A percentile compares a stretch with the other conserved stretches of the same genome.
Conservation (phyloP, 2,797 vertebrate genomes). For the Alouatta caraya region DNA sequence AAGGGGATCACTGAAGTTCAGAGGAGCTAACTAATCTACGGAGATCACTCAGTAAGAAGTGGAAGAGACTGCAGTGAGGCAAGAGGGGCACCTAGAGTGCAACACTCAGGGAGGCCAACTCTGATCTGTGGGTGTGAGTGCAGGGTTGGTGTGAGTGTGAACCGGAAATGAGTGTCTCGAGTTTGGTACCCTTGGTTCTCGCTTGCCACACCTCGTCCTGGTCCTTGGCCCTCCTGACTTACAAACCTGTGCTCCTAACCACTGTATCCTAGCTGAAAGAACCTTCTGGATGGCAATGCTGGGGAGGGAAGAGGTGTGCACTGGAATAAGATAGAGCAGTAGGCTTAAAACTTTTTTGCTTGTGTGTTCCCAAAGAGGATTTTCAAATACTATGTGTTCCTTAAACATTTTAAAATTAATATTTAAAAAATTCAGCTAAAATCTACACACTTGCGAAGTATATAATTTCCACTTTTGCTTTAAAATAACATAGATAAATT, state of each 20-base stretch:
- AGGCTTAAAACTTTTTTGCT: neutral
- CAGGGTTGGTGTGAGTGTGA: neutral
- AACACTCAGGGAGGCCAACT: neutral
- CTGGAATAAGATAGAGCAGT: neutral
- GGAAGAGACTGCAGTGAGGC: neutral
- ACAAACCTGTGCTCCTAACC: neutral
- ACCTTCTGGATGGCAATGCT: neutral
- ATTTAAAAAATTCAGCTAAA: neutral
- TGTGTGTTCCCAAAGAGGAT: neutral
- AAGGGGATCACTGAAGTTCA: neutral
- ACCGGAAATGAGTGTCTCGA: neutral
- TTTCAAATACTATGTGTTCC: neutral
- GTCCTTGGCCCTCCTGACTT: neutral
- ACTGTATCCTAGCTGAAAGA: neutral
- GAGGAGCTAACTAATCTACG: neutral
- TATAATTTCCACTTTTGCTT: neutral
- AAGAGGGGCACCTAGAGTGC: neutral
- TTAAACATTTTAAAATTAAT: neutral
- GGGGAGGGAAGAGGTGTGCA: neutral
- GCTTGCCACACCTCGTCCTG: neutral
- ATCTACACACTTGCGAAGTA: neutral
- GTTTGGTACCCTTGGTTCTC: neutral
- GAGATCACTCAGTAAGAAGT: neutral
- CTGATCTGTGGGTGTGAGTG: neutral
- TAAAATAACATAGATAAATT: constrained; percentile 13